These are phyloP conservation scores for Chrosomus eos DNA, from an alignment of 2,797 vertebrate genomes.

Conservation along the genomic window DNA sequence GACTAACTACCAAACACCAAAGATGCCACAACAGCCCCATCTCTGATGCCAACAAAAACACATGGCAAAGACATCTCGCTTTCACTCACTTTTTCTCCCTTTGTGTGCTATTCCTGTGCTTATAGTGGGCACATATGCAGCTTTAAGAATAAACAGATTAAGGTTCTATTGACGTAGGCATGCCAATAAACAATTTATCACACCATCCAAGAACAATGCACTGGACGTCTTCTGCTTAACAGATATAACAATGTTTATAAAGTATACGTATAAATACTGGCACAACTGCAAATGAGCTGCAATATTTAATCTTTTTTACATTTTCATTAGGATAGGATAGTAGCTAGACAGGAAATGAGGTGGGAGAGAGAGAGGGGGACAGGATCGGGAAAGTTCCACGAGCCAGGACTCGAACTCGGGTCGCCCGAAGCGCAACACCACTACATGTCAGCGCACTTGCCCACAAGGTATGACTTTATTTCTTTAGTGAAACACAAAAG, in stretches of 20 bases:
- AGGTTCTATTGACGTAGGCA: constrained; percentile 16
- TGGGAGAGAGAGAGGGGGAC: no score
- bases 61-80: constrained; percentile 55
- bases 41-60: constrained; percentile 63
- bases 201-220: background rate
- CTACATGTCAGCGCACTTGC: no score
- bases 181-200: background rate
- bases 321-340: no score
- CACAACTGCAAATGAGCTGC: background rate
- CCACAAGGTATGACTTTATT: background rate
- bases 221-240: background rate
- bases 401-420: no score
- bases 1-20: constrained; percentile 42
- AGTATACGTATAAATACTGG: background rate
- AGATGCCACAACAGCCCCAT: constrained; percentile 7
- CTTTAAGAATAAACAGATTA: constrained; percentile 64
- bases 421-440: no score
- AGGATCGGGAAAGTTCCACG: no score
- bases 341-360: no score
- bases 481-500: background rate
- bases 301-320: no score
- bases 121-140: constrained; percentile 44
- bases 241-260: background rate
- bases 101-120: constrained; percentile 46
- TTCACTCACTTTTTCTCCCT: constrained; percentile 45